Percentiles rank a stretch among this genome's conserved stretches.
Conservation (phyloP, 2,888 invertebrate species). For the Ophonus ardosiacus region DNA sequence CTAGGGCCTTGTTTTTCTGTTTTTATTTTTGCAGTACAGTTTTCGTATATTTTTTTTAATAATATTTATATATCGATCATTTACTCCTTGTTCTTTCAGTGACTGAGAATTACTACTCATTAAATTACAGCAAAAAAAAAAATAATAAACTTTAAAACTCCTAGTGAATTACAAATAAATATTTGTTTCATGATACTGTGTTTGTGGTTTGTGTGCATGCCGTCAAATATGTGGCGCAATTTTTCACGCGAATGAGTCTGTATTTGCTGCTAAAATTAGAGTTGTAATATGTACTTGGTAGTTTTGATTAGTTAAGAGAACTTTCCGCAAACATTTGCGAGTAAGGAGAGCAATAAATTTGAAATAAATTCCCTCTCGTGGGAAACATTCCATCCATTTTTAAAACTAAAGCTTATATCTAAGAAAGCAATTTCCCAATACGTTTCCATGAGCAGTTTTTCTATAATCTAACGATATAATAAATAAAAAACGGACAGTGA, state of each 20-base stretch:
- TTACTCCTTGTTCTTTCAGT: too few species aligned
- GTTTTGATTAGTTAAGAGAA: conserved; percentile 20
- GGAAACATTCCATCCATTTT: conserved; percentile 40
- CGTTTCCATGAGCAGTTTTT: conserved; percentile 30
- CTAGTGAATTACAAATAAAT: too few species aligned
- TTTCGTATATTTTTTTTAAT: too few species aligned
- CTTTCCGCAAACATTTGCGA: conserved; percentile 14
- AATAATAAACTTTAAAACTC: too few species aligned
- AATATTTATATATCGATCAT: too few species aligned
- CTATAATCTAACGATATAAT: conserved; percentile 60
- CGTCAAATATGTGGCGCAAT: neutral
- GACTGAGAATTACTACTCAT: too few species aligned
- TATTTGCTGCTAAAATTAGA: neutral
- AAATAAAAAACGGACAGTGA: conserved; percentile 56
- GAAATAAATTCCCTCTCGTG: conserved; percentile 5
- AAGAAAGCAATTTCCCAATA: conserved; percentile 41
- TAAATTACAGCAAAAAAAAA: too few species aligned
- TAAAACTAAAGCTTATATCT: neutral
- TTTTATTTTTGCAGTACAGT: too few species aligned
- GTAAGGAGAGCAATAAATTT: conserved; percentile 36
- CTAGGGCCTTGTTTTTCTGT: too few species aligned
- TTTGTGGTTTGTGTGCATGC: neutral
- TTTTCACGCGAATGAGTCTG: neutral
- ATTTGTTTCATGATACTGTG: too few species aligned
- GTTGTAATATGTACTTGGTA: neutral